Percentiles rank a stretch among this genome's conserved stretches.
Evolutionary conservation across 2,797 vertebrate genomes (phyloP).

Genomic region (Basileuterus tristriatus): DNA sequence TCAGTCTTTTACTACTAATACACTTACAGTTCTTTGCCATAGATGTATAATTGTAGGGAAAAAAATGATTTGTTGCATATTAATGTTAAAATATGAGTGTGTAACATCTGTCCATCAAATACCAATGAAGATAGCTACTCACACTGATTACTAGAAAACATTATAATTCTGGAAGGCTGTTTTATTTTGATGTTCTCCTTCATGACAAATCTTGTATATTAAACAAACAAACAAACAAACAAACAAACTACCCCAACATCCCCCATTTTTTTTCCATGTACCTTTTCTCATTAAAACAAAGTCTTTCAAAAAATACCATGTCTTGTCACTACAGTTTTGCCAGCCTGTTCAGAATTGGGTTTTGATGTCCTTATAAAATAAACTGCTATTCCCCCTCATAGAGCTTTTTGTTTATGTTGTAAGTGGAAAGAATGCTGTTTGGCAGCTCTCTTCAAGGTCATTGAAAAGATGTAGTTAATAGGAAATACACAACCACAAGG

Average conservation of each 20-base stretch:
- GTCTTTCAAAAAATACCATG: not conserved
- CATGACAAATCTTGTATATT: not conserved
- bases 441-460: not conserved
- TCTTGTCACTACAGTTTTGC: not conserved
- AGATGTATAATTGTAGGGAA: not conserved
- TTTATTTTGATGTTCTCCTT: not conserved
- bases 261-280: not conserved
- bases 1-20: not conserved
- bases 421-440: not conserved
- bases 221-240: not conserved
- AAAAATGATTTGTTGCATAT: not conserved
- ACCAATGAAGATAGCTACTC: not conserved
- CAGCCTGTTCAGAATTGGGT: not conserved
- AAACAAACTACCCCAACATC: not conserved
- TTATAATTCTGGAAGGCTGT: not conserved
- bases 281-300: not conserved
- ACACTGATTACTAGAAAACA: not conserved
- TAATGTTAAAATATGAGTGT: not conserved
- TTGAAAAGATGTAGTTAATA: not conserved
- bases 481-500: not conserved
- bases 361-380: not conserved
- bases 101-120: not conserved
- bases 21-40: not conserved
- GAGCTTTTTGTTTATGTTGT: not conserved
- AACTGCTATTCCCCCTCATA: not conserved